These are phyloP conservation scores for Enoplosus armatus DNA, from an alignment of 2,797 vertebrate genomes.

Conservation along the genomic window DNA sequence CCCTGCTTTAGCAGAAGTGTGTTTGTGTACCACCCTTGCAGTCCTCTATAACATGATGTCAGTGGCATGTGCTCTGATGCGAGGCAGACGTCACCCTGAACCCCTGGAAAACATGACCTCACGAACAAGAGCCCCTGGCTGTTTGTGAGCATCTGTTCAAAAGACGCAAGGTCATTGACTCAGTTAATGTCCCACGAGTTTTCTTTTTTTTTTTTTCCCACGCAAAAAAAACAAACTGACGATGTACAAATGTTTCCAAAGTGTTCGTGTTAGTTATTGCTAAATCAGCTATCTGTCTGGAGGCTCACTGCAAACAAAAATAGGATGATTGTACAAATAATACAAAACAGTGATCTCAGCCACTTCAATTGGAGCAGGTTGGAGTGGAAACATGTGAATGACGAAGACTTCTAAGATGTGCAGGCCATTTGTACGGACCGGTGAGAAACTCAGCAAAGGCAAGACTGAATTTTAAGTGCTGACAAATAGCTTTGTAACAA, in stretches of 20 bases:
- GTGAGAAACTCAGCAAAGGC: not conserved
- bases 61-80: constrained; percentile 47
- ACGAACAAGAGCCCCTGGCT: not conserved
- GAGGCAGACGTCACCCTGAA: constrained; percentile 58
- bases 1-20: not conserved
- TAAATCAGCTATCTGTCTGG: not conserved
- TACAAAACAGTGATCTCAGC: constrained; percentile 25
- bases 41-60: constrained; percentile 30
- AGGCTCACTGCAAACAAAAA: constrained; percentile 15
- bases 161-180: constrained; percentile 6
- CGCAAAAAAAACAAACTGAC: not conserved
- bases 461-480: not conserved
- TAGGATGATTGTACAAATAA: constrained; percentile 4
- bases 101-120: constrained; percentile 60
- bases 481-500: constrained; percentile 2
- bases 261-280: not conserved
- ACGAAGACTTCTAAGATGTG: constrained; percentile 11
- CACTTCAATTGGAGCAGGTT: constrained; percentile 33
- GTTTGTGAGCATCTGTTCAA: constrained; percentile 48
- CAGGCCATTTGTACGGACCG: not conserved
- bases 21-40: not conserved
- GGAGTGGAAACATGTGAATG: constrained; percentile 21
- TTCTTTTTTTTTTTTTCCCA: constrained; percentile 6
- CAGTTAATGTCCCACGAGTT: not conserved
- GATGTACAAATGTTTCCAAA: not conserved